Conservation (phyloP, 2,113 vertebrate genomes). For the Pristiophorus japonicus region DNA sequence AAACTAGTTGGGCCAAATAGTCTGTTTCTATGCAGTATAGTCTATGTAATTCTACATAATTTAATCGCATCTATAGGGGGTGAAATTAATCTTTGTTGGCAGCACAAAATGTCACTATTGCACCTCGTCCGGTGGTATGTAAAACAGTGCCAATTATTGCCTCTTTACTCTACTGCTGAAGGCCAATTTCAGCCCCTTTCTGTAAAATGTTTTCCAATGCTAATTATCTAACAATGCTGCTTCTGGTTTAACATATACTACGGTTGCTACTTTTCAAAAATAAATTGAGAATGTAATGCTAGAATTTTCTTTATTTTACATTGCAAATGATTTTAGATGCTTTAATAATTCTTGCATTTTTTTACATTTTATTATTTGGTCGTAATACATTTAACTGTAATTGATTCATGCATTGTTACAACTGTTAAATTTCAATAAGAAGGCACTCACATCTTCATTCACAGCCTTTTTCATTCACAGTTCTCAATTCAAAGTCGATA, state of each 20-base stretch:
- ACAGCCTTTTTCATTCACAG: neutral
- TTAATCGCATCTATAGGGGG: no score
- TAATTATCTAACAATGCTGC: neutral
- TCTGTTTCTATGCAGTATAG: no score
- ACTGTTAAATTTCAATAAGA: neutral
- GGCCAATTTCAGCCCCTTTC: neutral
- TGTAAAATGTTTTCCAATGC: neutral
- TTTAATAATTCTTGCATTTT: neutral
- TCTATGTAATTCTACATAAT: no score
- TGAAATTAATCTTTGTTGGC: no score
- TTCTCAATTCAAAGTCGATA: slow-evolving; percentile 6
- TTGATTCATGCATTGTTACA: neutral
- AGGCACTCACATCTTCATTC: neutral
- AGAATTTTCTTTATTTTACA: neutral
- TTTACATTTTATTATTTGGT: neutral
- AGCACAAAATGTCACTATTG: neutral
- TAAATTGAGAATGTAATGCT: neutral
- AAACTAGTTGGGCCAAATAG: no score
- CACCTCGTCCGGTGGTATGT: neutral
- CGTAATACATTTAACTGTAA: neutral
- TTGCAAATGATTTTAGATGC: neutral
- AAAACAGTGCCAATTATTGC: neutral
- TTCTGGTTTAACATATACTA: neutral
- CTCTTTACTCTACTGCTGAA: neutral
- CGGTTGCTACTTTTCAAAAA: neutral